Evolutionary conservation across 2,888 invertebrate species (phyloP).

Genomic region (Dryocosmus kuriphilus): DNA sequence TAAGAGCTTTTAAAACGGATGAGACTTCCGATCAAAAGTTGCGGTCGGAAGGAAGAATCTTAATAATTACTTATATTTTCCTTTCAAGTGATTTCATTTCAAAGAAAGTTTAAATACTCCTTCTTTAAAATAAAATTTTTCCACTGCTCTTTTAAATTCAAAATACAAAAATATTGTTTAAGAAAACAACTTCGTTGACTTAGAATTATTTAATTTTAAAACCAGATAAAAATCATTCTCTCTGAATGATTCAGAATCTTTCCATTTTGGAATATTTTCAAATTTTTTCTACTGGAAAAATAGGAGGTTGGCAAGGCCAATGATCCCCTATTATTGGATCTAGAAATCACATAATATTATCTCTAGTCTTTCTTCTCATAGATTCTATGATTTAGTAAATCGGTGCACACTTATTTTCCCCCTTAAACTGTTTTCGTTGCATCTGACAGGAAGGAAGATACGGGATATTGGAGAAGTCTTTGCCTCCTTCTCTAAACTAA

Average conservation of each 20-base stretch:
- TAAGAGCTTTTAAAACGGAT: conserved; percentile 38
- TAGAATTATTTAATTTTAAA: neutral
- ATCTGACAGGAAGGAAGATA: conserved; percentile 20
- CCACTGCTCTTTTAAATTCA: too few relatives aligned
- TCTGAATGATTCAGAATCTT: too few relatives aligned
- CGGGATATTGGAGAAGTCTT: conserved; percentile 18
- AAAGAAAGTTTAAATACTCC: too few relatives aligned
- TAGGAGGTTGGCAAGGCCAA: neutral
- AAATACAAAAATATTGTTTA: too few relatives aligned
- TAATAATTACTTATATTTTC: neutral
- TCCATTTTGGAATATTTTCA: too few relatives aligned
- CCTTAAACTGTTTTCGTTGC: conserved; percentile 10
- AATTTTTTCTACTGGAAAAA: neutral
- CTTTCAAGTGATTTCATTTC: neutral
- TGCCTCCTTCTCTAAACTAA: neutral
- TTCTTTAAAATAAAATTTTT: too few relatives aligned
- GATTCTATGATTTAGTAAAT: conserved; percentile 24
- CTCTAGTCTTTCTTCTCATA: neutral
- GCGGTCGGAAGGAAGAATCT: neutral
- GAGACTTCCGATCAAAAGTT: neutral
- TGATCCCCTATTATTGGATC: neutral
- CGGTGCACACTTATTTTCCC: conserved; percentile 26
- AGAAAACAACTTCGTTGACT: neutral
- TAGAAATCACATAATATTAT: neutral
- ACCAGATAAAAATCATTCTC: too few relatives aligned